These are phyloP conservation scores for Phylloscopus whistleri DNA, from an alignment of 2,113 vertebrate genomes.

Conservation along the genomic window DNA sequence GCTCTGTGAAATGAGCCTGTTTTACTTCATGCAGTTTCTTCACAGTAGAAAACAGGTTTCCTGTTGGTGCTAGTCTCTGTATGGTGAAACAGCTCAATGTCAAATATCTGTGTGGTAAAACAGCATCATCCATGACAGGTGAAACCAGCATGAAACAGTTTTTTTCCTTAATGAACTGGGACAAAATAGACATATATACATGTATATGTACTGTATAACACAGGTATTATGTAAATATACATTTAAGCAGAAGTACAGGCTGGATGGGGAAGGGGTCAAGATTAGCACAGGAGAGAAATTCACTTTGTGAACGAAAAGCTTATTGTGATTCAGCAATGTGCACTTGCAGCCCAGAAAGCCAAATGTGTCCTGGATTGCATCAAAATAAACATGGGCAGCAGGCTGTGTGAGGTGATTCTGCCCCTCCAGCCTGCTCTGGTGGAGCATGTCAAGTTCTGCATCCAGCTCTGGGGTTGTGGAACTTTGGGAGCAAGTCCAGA, in stretches of 20 bases:
- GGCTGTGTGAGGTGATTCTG: not conserved
- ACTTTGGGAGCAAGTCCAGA: not conserved
- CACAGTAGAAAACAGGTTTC: not conserved
- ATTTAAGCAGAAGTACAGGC: not conserved
- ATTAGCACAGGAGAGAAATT: not conserved
- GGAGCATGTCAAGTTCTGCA: fast-evolving
- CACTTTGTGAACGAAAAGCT: not conserved
- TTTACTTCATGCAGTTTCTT: not conserved
- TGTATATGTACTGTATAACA: not conserved
- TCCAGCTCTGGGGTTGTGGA: not conserved
- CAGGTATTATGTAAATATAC: not conserved
- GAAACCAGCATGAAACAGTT: not conserved
- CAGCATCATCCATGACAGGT: not conserved
- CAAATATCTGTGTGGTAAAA: not conserved
- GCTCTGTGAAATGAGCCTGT: not conserved
- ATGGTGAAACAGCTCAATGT: not conserved
- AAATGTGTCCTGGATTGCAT: not conserved
- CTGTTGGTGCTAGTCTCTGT: not conserved
- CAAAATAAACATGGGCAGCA: not conserved
- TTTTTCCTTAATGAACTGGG: not conserved
- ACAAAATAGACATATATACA: not conserved
- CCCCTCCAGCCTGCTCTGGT: not conserved
- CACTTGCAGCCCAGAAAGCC: not conserved
- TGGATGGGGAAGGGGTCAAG: not conserved
- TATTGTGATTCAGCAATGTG: not conserved